Conservation (phyloP, 2,888 invertebrate genomes). For the Hecatera dysodea region DNA sequence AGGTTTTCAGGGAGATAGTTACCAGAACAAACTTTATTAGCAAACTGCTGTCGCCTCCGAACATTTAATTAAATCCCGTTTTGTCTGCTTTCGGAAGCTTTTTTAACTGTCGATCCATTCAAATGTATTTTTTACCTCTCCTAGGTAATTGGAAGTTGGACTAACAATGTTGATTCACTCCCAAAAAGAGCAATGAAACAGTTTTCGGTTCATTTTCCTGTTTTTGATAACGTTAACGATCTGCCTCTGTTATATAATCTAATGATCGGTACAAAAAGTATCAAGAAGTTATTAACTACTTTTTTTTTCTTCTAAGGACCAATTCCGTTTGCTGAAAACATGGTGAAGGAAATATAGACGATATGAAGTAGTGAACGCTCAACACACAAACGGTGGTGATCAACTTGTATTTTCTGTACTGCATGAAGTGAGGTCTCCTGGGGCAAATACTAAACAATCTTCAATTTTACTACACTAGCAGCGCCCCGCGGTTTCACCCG, state of each 20-base stretch:
- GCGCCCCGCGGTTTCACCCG: too few species aligned
- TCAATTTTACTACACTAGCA: too few species aligned
- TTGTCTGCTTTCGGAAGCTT: conserved; percentile 10
- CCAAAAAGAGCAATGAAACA: conserved; percentile 11
- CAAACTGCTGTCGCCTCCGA: conserved; percentile 22
- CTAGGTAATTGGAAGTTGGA: conserved; percentile 37
- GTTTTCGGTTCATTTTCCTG: conserved; percentile 1
- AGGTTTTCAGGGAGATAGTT: conserved; percentile 1
- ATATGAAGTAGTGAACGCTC: background rate
- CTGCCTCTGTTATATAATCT: background rate
- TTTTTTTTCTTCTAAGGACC: background rate
- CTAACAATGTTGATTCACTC: conserved; percentile 40
- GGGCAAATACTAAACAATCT: too few species aligned
- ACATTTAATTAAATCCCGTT: conserved; percentile 48
- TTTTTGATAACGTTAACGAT: conserved; percentile 10
- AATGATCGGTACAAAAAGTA: background rate
- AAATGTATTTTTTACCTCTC: conserved; percentile 36
- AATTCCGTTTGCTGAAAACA: background rate
- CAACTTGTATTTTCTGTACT: background rate
- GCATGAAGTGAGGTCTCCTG: background rate
- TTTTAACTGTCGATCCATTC: conserved; percentile 30
- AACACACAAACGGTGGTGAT: background rate
- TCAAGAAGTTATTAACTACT: background rate
- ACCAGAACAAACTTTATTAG: conserved; percentile 50
- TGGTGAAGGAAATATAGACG: background rate